Conservation (phyloP, 2,888 invertebrate species). For the Micoletzkya japonica region DNA sequence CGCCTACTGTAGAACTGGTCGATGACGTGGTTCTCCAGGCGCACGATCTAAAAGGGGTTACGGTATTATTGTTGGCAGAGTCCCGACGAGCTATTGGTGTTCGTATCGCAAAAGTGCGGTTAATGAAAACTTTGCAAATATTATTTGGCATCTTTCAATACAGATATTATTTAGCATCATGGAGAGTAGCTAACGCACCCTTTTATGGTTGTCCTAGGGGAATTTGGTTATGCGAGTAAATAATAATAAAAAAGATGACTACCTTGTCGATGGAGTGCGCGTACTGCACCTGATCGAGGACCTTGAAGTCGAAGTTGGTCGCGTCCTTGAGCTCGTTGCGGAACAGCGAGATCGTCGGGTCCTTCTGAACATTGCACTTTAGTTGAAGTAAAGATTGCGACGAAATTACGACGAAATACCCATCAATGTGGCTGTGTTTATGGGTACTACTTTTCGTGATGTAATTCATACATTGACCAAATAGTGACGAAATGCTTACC, state of each 20-base stretch:
- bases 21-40: slow-evolving; percentile 49
- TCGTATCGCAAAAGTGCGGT: no score
- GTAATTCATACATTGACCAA: not conserved
- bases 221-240: not conserved
- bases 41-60: slow-evolving; percentile 38
- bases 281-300: slow-evolving; percentile 45
- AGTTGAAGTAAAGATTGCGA: not conserved
- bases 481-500: not conserved
- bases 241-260: not conserved
- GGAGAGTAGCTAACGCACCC: no score
- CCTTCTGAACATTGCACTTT: slow-evolving; percentile 8
- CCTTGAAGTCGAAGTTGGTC: slow-evolving; percentile 48
- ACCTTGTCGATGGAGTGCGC: slow-evolving; percentile 51
- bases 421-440: not conserved
- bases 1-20: slow-evolving; percentile 50
- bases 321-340: slow-evolving; percentile 36
- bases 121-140: not conserved
- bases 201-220: no score
- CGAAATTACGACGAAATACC: not conserved
- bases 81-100: no score
- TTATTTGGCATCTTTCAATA: not conserved
- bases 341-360: slow-evolving; percentile 15
- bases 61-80: no score
- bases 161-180: no score
- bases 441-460: not conserved